A percentile compares a stretch with the other conserved stretches of the same genome.
Evolutionary conservation across 2,888 invertebrate species (phyloP).

Genomic region (Suillia variegata): DNA sequence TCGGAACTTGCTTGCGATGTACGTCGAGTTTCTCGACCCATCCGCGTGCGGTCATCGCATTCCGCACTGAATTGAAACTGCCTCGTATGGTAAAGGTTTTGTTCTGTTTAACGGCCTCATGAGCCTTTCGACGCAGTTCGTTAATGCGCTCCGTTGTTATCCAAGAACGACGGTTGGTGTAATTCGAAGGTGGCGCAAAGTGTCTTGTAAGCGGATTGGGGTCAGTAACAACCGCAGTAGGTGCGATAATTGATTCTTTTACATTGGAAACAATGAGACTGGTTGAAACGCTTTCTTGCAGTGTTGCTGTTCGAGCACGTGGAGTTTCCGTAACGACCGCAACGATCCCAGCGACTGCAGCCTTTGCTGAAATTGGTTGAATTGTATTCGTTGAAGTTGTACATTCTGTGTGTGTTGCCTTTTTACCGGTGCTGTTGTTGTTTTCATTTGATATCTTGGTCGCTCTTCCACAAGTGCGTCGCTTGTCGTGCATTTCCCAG

Average conservation of each 20-base stretch:
- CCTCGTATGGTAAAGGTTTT: conserved; percentile 75
- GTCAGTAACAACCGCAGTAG: background rate
- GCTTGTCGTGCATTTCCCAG: conserved; percentile 1
- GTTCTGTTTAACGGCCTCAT: conserved; percentile 69
- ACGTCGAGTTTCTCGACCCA: conserved; percentile 66
- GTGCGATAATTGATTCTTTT: background rate
- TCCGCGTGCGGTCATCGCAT: conserved; percentile 72
- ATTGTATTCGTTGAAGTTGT: no score
- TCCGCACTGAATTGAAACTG: conserved; percentile 73
- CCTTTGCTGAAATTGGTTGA: no score
- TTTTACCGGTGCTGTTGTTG: no score
- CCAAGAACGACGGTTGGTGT: conserved; percentile 60
- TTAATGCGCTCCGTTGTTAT: conserved; percentile 71
- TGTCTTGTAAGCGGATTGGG: conserved; percentile 3
- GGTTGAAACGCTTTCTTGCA: no score
- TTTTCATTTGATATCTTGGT: no score
- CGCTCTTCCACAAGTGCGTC: background rate
- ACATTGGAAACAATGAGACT: no score
- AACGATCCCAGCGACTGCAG: no score
- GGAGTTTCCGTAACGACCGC: no score
- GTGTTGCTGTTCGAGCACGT: no score
- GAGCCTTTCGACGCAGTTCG: conserved; percentile 69
- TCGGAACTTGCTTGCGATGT: conserved; percentile 51
- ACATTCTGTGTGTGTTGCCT: no score
- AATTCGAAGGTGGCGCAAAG: conserved; percentile 45